Percentiles rank a stretch among this genome's conserved stretches.
phyloP scores from a whole-genome alignment of 2,113 vertebrate genomes.

The Bos indicus region DNA sequence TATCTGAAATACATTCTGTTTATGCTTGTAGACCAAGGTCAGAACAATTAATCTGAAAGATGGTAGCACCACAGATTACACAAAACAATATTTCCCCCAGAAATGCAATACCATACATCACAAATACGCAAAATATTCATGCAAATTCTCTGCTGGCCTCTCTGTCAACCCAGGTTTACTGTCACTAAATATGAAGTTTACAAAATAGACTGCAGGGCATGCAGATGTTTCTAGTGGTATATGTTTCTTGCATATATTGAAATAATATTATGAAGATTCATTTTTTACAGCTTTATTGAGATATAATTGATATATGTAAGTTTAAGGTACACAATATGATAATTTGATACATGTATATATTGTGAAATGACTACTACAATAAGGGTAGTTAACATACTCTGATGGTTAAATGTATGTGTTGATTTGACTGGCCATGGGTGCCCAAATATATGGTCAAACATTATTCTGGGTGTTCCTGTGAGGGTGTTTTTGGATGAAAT shows the following conservation, averaged over 20 bases:
- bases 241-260: constrained; percentile 17
- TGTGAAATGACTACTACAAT: background rate
- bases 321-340: background rate
- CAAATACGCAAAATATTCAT: constrained; percentile 54
- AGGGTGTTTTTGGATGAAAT: background rate
- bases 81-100: constrained; percentile 17
- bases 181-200: constrained; percentile 46
- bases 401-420: background rate
- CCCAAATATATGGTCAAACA: background rate
- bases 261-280: constrained; percentile 33
- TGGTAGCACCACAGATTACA: constrained; percentile 31
- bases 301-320: background rate
- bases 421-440: background rate
- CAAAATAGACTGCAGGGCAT: constrained; percentile 48
- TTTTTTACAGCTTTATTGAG: background rate
- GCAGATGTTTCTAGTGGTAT: background rate
- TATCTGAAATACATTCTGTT: constrained; percentile 75
- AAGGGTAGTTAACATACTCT: background rate
- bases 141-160: constrained; percentile 56
- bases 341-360: background rate
- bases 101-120: constrained; percentile 51
- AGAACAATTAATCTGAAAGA: constrained; percentile 78
- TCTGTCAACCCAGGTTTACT: constrained; percentile 58
- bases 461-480: background rate
- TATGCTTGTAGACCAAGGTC: constrained; percentile 75